A percentile compares a stretch with the other conserved stretches of the same genome.
phyloP scores from a whole-genome alignment of 2,888 invertebrate genomes.

The Heteromurus nitidus region DNA sequence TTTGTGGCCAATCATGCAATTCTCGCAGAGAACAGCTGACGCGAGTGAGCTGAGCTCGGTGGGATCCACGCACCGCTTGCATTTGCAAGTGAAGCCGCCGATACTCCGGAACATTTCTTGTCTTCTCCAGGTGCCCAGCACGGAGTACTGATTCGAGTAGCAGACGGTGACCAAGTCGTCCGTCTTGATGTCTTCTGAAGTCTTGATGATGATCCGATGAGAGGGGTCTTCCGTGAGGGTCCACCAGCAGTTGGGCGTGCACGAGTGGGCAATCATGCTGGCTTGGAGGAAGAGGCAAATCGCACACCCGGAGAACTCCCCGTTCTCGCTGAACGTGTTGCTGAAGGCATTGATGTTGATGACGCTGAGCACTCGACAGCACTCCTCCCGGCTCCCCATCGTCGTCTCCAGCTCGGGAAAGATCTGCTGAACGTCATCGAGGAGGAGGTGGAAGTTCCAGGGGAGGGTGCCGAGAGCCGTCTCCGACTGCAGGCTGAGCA shows the following conservation, averaged over 20 bases:
- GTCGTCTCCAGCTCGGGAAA: conserved; percentile 34
- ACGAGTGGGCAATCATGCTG: conserved; percentile 83
- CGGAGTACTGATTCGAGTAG: conserved; percentile 79
- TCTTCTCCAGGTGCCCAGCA: conserved; percentile 69
- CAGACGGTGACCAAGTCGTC: conserved; percentile 82
- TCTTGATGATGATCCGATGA: conserved; percentile 79
- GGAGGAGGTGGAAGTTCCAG: conserved; percentile 44
- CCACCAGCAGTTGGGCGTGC: conserved; percentile 76
- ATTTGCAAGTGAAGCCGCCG: conserved; percentile 74
- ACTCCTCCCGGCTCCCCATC: conserved; percentile 29
- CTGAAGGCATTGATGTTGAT: conserved; percentile 54
- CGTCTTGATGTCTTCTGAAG: conserved; percentile 78
- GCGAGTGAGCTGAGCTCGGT: conserved; percentile 73
- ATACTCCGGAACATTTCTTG: conserved; percentile 71
- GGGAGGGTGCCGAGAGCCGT: conserved; percentile 37
- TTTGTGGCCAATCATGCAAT: conserved; percentile 45
- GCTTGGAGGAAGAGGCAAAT: conserved; percentile 58
- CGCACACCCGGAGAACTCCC: conserved; percentile 52
- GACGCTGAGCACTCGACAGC: conserved; percentile 37
- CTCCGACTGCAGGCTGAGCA: conserved; percentile 50
- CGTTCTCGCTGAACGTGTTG: conserved; percentile 45
- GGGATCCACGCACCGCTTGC: conserved; percentile 73
- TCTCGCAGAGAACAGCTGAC: conserved; percentile 68
- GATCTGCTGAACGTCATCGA: conserved; percentile 45
- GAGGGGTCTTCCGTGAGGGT: conserved; percentile 76